Percentiles rank a stretch among this genome's conserved stretches.
These are phyloP conservation scores for Spatulosminthurus flaviceps DNA, from an alignment of 2,888 invertebrate species.

Conservation along the genomic window DNA sequence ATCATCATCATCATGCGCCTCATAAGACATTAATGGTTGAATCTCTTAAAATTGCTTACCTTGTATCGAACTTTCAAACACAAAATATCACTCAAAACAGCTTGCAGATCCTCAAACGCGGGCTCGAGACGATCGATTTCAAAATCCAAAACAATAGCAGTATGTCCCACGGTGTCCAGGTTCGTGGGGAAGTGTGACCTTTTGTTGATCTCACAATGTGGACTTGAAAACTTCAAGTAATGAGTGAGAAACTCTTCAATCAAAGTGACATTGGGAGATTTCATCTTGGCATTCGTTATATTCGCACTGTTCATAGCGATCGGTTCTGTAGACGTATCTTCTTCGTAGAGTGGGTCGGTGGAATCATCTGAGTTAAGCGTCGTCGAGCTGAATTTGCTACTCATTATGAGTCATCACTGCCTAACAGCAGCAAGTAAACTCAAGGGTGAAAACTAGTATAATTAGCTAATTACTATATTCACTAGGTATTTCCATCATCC, in stretches of 20 bases:
- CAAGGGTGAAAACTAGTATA: too few relatives aligned
- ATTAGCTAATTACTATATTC: too few relatives aligned
- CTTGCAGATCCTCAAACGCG: slow-evolving; percentile 24
- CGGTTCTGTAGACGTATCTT: neutral
- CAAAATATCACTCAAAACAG: slow-evolving; percentile 36
- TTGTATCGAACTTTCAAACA: slow-evolving; percentile 35
- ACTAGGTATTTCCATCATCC: too few relatives aligned
- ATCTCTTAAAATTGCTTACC: neutral
- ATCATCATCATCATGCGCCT: neutral
- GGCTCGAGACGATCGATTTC: slow-evolving; percentile 38
- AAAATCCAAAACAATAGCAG: slow-evolving; percentile 24
- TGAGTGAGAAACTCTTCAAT: slow-evolving; percentile 39
- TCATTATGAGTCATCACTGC: too few relatives aligned
- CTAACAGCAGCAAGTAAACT: too few relatives aligned
- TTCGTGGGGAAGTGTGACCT: neutral
- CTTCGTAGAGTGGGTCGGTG: slow-evolving; percentile 10
- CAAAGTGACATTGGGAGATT: slow-evolving; percentile 23
- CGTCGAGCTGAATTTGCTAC: slow-evolving; percentile 27
- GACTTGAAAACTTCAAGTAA: neutral
- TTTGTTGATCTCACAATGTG: neutral
- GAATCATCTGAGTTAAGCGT: neutral
- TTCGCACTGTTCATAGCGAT: neutral
- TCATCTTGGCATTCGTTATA: too few relatives aligned
- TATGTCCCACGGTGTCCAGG: neutral
- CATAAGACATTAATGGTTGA: neutral